Conservation (phyloP, 2,888 invertebrate species). For the Nephrotoma appendiculata region DNA sequence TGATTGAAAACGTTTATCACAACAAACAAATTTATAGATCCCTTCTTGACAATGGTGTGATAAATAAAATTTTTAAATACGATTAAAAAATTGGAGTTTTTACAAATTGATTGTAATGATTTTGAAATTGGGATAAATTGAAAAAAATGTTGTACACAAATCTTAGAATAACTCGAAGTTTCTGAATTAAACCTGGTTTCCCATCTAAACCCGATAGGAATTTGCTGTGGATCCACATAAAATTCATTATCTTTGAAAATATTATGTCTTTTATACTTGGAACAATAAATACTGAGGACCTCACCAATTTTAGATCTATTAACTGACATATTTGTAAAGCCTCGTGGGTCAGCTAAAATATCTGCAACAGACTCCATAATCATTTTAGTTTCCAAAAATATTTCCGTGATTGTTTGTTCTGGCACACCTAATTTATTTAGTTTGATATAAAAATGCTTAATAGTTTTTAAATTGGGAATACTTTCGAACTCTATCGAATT, state of each 20-base stretch:
- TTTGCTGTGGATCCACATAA: neutral
- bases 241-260: neutral
- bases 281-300: neutral
- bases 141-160: neutral
- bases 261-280: neutral
- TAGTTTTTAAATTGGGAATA: neutral
- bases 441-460: neutral
- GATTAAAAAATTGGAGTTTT: neutral
- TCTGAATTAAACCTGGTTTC: neutral
- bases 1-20: neutral
- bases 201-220: neutral
- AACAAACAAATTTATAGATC: neutral
- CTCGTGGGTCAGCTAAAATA: neutral
- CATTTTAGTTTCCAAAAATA: neutral
- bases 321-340: neutral
- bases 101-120: neutral
- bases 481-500: too few species aligned
- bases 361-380: neutral
- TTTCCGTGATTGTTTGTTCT: neutral
- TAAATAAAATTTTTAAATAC: neutral
- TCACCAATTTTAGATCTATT: neutral
- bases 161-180: neutral
- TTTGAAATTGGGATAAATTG: neutral
- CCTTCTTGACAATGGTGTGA: neutral
- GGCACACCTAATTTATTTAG: neutral